Evolutionary conservation across 2,888 invertebrate genomes (phyloP).

Genomic region (Ophonus ardosiacus): DNA sequence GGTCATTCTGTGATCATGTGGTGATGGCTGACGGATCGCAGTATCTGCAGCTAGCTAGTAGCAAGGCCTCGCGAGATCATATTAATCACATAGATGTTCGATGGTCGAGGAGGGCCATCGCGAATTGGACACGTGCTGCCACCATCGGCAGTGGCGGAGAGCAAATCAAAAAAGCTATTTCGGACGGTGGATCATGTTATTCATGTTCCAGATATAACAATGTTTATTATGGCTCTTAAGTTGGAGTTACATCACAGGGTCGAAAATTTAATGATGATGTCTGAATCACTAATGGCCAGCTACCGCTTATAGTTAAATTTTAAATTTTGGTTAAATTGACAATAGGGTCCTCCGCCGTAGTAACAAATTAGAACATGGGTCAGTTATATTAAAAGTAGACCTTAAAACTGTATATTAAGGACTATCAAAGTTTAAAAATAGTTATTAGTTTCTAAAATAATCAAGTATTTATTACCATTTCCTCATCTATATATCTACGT

Average conservation of each 20-base stretch:
- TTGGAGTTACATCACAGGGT: not conserved
- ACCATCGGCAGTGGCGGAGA: not conserved
- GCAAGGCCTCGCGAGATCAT: conserved; percentile 41
- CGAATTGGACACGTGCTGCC: conserved; percentile 4
- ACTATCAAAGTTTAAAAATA: no score
- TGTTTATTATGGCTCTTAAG: not conserved
- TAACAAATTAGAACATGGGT: no score
- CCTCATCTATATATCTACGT: no score
- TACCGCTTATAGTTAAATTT: no score
- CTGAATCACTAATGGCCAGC: no score
- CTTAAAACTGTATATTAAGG: no score
- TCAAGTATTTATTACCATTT: no score
- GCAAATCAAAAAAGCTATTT: not conserved
- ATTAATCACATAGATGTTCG: conserved; percentile 45
- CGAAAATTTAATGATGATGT: not conserved
- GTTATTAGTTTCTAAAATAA: no score
- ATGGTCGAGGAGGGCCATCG: conserved; percentile 19
- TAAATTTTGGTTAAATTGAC: no score
- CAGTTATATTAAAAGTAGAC: no score
- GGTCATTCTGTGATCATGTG: conserved; percentile 53
- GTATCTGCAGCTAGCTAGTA: conserved; percentile 32
- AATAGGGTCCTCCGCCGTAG: no score
- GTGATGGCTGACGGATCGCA: conserved; percentile 5
- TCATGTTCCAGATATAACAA: not conserved
- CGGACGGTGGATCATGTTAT: not conserved